These are phyloP conservation scores for Leptopilina clavipes DNA, from an alignment of 1,140 invertebrate species.

Conservation along the genomic window DNA sequence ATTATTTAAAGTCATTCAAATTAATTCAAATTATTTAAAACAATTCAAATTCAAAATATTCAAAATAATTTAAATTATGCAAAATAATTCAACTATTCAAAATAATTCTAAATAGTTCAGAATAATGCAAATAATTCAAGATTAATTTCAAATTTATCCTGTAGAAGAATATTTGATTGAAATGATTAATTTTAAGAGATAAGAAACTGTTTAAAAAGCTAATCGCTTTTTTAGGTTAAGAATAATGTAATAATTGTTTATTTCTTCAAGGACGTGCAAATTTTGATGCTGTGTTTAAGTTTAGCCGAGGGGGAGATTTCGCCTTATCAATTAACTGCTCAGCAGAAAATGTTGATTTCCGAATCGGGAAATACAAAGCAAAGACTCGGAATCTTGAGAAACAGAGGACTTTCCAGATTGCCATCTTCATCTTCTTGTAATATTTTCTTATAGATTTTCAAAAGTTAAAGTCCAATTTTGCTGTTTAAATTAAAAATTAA, in stretches of 20 bases:
- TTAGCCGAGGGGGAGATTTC: constrained; percentile 68
- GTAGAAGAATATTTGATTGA: no score
- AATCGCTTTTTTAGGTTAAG: no score
- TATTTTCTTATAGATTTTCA: constrained; percentile 24
- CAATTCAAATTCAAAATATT: no score
- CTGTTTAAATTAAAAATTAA: constrained; percentile 23
- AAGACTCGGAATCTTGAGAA: constrained; percentile 55
- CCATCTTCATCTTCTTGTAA: constrained; percentile 61
- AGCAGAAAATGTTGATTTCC: constrained; percentile 61
- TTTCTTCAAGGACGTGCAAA: constrained; percentile 62
- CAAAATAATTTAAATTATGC: no score
- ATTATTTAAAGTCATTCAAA: no score
- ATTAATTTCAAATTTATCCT: no score
- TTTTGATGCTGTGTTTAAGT: constrained; percentile 67
- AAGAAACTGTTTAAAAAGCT: no score
- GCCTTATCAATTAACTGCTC: constrained; percentile 62
- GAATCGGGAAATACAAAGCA: constrained; percentile 55
- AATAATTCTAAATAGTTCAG: no score
- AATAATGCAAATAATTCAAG: no score
- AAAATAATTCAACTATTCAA: no score
- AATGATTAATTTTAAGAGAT: no score
- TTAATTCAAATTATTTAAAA: no score
- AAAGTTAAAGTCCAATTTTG: not conserved
- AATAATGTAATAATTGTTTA: not conserved
- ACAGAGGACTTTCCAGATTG: constrained; percentile 57